A percentile compares a stretch with the other conserved stretches of the same genome.
phyloP scores from a whole-genome alignment of 2,888 invertebrate species.

The Thymelicus acteon region DNA sequence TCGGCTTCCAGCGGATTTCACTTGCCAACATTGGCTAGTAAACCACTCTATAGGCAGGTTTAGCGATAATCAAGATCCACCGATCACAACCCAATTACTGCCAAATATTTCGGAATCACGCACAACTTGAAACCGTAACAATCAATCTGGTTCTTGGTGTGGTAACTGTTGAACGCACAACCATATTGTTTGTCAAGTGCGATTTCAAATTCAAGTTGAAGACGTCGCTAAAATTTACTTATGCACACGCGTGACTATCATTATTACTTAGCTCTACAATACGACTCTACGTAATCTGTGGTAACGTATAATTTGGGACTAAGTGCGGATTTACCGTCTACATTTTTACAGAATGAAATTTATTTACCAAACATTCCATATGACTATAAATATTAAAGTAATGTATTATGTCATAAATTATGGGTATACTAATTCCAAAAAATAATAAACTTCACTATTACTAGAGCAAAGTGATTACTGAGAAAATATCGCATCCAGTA shows the following conservation, averaged over 20 bases:
- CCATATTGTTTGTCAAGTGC: background rate
- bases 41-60: slow-evolving; percentile 57
- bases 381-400: too few relatives aligned
- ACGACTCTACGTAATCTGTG: background rate
- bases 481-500: background rate
- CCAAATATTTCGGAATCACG: slow-evolving; percentile 30
- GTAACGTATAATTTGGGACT: background rate
- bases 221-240: background rate
- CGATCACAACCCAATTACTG: slow-evolving; percentile 26
- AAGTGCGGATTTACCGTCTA: background rate
- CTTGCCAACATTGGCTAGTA: slow-evolving; percentile 64
- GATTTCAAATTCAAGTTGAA: background rate
- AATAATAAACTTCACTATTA: too few relatives aligned
- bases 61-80: slow-evolving; percentile 28
- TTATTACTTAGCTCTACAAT: slow-evolving; percentile 5
- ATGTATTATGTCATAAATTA: too few relatives aligned
- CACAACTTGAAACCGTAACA: slow-evolving; percentile 4
- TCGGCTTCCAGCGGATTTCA: slow-evolving; percentile 76
- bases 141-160: background rate
- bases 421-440: too few relatives aligned
- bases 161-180: slow-evolving; percentile 1
- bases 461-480: background rate
- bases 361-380: too few relatives aligned
- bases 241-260: background rate
- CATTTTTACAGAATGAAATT: too few relatives aligned